A percentile compares a stretch with the other conserved stretches of the same genome.
These are phyloP conservation scores for Lutjanus campechanus DNA, from an alignment of 2,797 vertebrate genomes.

Conservation along the genomic window DNA sequence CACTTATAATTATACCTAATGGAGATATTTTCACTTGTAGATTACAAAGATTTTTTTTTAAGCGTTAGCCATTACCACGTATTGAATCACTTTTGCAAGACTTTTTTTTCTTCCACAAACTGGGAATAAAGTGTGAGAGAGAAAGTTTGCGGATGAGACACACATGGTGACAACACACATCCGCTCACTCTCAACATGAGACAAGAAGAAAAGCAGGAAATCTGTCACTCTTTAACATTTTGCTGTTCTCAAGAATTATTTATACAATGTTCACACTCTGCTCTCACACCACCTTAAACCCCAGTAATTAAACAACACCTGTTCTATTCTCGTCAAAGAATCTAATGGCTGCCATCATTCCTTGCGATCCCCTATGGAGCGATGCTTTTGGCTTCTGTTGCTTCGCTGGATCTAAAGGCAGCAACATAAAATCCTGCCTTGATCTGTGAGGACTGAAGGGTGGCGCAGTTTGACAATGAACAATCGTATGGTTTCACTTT, in stretches of 20 bases:
- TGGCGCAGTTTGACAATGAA: background rate
- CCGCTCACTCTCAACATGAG: constrained; percentile 4
- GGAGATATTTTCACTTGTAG: constrained; percentile 49
- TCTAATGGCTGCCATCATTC: constrained; percentile 49
- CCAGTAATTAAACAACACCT: constrained; percentile 68
- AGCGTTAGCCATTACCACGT: constrained; percentile 77
- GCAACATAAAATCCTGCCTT: background rate
- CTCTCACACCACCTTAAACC: constrained; percentile 57
- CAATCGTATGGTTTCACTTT: background rate
- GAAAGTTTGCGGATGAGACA: constrained; percentile 2
- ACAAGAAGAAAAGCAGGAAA: constrained; percentile 49
- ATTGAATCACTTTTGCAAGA: constrained; percentile 43
- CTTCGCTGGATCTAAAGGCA: constrained; percentile 15
- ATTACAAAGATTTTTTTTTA: constrained; percentile 17
- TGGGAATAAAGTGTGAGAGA: background rate
- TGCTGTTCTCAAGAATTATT: constrained; percentile 62
- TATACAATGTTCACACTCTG: constrained; percentile 61
- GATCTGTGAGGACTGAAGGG: background rate
- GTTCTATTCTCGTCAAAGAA: constrained; percentile 55
- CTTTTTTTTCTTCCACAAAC: background rate
- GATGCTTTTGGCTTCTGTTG: constrained; percentile 31
- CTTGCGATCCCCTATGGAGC: constrained; percentile 39
- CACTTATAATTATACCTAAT: constrained; percentile 72
- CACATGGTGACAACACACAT: background rate
- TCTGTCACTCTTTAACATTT: constrained; percentile 51